These are phyloP conservation scores for Scolopax bukidnonensis DNA, from an alignment of 2,797 vertebrate genomes.

Conservation along the genomic window DNA sequence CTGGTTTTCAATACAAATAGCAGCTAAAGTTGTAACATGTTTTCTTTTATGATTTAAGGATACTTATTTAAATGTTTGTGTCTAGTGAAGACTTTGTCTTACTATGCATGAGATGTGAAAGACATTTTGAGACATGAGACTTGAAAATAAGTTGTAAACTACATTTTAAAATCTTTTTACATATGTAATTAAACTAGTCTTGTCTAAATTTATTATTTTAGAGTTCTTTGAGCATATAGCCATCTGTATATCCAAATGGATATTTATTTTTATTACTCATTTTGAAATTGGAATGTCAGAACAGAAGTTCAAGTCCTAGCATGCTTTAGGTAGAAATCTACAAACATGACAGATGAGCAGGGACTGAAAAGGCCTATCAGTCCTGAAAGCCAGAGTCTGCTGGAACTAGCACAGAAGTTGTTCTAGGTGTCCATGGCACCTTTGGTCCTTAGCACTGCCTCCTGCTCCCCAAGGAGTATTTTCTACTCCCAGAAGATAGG, in stretches of 20 bases:
- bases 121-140: background rate
- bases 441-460: background rate
- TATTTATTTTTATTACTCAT: background rate
- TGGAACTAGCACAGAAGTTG: background rate
- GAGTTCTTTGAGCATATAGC: background rate
- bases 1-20: background rate
- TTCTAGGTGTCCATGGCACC: background rate
- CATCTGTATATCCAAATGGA: background rate
- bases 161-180: background rate
- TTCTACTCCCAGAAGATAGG: background rate
- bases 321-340: background rate
- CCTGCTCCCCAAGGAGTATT: background rate
- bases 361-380: background rate
- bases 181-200: background rate
- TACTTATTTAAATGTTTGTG: background rate
- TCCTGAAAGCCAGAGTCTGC: background rate
- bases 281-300: background rate
- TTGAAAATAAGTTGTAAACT: background rate
- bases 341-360: background rate
- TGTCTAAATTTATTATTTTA: background rate
- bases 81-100: background rate
- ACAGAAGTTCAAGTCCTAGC: background rate
- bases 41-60: background rate
- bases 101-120: background rate
- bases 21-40: background rate